Percentiles rank a stretch among this genome's conserved stretches.
phyloP scores from a whole-genome alignment of 2,888 invertebrate genomes.

The Parnassius apollo region DNA sequence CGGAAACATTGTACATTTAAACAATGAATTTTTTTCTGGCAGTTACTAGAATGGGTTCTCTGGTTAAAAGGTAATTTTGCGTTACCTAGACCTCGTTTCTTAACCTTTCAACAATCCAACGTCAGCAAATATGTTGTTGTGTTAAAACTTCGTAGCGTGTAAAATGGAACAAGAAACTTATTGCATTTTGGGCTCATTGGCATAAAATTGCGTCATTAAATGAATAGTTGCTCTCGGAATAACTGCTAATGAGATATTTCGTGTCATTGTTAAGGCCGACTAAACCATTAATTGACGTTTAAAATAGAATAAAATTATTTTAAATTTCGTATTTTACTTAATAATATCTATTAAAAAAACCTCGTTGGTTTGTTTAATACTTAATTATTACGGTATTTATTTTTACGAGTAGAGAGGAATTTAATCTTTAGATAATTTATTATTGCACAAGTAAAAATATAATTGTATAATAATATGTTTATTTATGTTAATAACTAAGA shows the following conservation, averaged over 20 bases:
- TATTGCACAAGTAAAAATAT: too few relatives aligned
- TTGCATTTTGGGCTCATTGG: slow-evolving; percentile 22
- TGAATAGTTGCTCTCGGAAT: slow-evolving; percentile 7
- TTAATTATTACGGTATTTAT: too few relatives aligned
- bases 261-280: slow-evolving; percentile 23
- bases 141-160: slow-evolving; percentile 57
- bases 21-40: slow-evolving; percentile 15
- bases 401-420: too few relatives aligned
- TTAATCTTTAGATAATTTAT: too few relatives aligned
- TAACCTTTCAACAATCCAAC: slow-evolving; percentile 63
- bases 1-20: neutral
- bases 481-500: too few relatives aligned
- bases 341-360: slow-evolving; percentile 7
- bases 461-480: too few relatives aligned
- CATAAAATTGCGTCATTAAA: slow-evolving; percentile 18
- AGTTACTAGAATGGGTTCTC: slow-evolving; percentile 16
- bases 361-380: too few relatives aligned
- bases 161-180: slow-evolving; percentile 38
- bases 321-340: slow-evolving; percentile 22
- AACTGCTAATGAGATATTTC: slow-evolving; percentile 1
- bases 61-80: slow-evolving; percentile 16
- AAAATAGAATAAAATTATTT: neutral
- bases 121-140: slow-evolving; percentile 48
- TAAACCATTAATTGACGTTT: neutral
- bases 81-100: slow-evolving; percentile 66